Evolutionary conservation across 2,113 vertebrate genomes (phyloP), one percentile per base, ranked within the genome.

Genomic region (Nannobrachium achirus): DNA sequence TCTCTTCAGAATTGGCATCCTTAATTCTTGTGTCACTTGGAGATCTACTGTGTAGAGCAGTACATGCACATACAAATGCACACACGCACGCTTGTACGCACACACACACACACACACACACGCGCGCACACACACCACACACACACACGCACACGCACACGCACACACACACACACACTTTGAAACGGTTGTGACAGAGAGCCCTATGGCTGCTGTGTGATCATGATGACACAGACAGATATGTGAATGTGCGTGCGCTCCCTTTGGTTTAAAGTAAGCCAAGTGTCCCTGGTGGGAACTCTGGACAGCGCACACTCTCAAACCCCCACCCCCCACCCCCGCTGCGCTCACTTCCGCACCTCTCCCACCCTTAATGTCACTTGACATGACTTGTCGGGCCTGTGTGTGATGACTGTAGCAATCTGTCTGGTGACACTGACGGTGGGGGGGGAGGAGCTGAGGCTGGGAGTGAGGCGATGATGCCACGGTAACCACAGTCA

Each of bases 351-450:
- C 25, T 72, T 64, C 60, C 67, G 58, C 58, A 25, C 56, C 59
- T 68, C 42, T 61, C 60, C 75, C 53, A 63, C 74, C 69, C 74
- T 71, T 33, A 67, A 82, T 80, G 85, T 89, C 89, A 84, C 87
- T 79, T 81, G 80, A 75, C 89, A 88, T 86, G 84, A 85, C 78
- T 82, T 84, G 66, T 64, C 60, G 6, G 1, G 71, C 75, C 25
- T 33, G 60, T 73, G 72, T 78, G 85, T 64, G 74, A 86, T 19
- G 89, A 89, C 89, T 80, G 72, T 77, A 69, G 79, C 87, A 89
- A 90, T 89, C 87, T 86, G 87, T 50, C 61, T 10, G 1, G 78
- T 89, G 87, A 90, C 87, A 86, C 82, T 89, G 89, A 89, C 8
- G 25, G 25, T 0, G 6, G 25, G 6, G 25, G 25, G 25, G 25